Percentiles rank a stretch among this genome's conserved stretches.
phyloP scores from a whole-genome alignment of 1,140 invertebrate species.

The Brachionus sp. region DNA sequence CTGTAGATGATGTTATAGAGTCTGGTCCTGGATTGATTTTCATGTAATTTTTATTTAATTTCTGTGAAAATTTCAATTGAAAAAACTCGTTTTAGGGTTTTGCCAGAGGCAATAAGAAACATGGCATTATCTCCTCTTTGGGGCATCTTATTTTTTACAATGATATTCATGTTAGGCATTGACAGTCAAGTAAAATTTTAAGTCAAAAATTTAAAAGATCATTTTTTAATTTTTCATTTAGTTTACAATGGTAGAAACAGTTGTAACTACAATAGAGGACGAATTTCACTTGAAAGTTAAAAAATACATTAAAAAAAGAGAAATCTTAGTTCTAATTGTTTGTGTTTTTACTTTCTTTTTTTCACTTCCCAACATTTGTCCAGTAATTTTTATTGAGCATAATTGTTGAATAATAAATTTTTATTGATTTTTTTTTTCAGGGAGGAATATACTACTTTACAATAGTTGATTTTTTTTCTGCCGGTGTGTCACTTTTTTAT shows the following conservation, averaged over 20 bases:
- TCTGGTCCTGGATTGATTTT: conserved; percentile 50
- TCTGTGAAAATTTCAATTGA: conserved; percentile 54
- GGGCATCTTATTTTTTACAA: conserved; percentile 57
- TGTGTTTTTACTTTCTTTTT: conserved; percentile 76
- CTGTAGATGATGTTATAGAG: conserved; percentile 53
- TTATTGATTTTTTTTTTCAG: conserved; percentile 62
- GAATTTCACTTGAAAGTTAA: conserved; percentile 79
- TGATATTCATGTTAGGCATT: conserved; percentile 65
- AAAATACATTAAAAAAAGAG: conserved; percentile 75
- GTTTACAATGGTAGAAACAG: conserved; percentile 79
- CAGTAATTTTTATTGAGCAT: too few species aligned
- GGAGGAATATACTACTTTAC: conserved; percentile 89
- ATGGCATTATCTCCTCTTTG: conserved; percentile 55
- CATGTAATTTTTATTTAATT: background rate
- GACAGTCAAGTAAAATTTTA: conserved; percentile 74
- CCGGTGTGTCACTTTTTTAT: conserved; percentile 83
- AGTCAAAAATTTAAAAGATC: background rate
- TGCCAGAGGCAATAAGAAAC: conserved; percentile 56
- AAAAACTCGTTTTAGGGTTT: conserved; percentile 43
- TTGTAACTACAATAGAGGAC: conserved; percentile 84
- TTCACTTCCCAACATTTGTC: conserved; percentile 64
- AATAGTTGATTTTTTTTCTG: conserved; percentile 84
- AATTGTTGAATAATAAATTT: too few species aligned
- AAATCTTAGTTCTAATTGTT: conserved; percentile 76
- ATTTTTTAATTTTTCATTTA: conserved; percentile 47